Evolutionary conservation across 1,140 invertebrate genomes (phyloP), one percentile per base, ranked within the genome.

Genomic region (Pararge aegeria): DNA sequence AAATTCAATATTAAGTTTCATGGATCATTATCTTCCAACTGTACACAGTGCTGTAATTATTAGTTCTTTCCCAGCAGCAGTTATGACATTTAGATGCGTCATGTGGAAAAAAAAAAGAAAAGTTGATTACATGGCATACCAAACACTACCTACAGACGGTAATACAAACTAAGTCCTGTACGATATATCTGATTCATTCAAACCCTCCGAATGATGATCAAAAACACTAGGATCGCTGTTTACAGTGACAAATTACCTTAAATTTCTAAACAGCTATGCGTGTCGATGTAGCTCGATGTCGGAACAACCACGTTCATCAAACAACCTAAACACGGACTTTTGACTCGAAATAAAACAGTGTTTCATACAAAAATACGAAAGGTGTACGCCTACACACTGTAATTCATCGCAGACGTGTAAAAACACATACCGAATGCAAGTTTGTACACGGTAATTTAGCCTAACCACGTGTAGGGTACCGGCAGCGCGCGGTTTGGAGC

Each of bases 391-490:
- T 67, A 44, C 49, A 66, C 42, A 63, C 56, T 58, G 56, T 64
- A 67, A 68, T 66, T 60, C 44, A 53, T 49, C 50, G 54, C 70
- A 64, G 70, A 70, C 71, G 61, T 64, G 69, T 58, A 65, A 71
- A 80, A 84, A 80, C 71, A 78, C 68, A 68, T 66, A 66, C 58
- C 54, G 66, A 72, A 74, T 54, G 57, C 76, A 79, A 64, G 71
- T 24, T 24, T 24, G 24, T 83, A 85, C 82, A 76, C 78, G 75
- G 70, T 80, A 78, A 71, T 73, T 71, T 61, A 75, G 60, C 61
- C 65, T 73, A 86, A 89, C 86, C 86, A 89, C 86, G 86, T 89
- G 86, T 87, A 83, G 73, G 72, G 75, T 78, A 89, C 86, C 86
- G 86, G 86, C 84, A 80, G 76, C 80, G 75, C 83, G 82, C 74